Base-by-base conservation (phyloP, 2,888 invertebrate species). In the Rambutsinella grinnellia region DNA sequence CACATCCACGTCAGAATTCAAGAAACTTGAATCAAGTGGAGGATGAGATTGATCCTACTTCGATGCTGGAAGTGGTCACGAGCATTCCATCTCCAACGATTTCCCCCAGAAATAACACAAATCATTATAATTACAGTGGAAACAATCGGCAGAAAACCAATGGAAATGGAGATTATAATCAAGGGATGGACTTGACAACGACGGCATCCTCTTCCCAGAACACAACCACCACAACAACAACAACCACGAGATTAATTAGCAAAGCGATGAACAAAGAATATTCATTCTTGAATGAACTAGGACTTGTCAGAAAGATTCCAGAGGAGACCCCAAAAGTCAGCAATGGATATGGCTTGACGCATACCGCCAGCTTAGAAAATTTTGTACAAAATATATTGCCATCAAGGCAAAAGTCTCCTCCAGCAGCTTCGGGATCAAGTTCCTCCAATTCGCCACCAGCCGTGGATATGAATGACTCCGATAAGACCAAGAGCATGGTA, bases 31-130 rank as follows among this genome's bases (percentile, higher is more conserved):
- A n/a, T n/a, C 58, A 67, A 13, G 60, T 60, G 36, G 77, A 80
- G 3, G 83, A 83, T 23, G 82, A 82, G 21, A 47, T 83, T 46
- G 83, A 82, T 49, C 83, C 83, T 2, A 79, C 81, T 0, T 80
- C 83, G 10, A 79, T 83, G 76, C 63, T 83, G 2, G 81, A 83
- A 66, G 74, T 81, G 1, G 76, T 68, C 53, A 80, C 80, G 3
- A 76, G 67, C 26, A 75, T 60, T 51, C 61, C 68, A 21, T 66
- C 78, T 0, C 51, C 72, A 6, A 28, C 63, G 5, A 65, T 23
- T 5, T 63, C 63, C 0, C 53, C 72, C n/a, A 21, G 47, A 23
- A 13, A 3, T 2, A 47, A 19, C 3, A 26, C 54, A 21, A 63
- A 62, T 21, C 56, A 54, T 15, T 70, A 70, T 24, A 70, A 58